Evolutionary conservation across 2,113 vertebrate species (phyloP).

Genomic region (Melanotaenia duboulayi): DNA sequence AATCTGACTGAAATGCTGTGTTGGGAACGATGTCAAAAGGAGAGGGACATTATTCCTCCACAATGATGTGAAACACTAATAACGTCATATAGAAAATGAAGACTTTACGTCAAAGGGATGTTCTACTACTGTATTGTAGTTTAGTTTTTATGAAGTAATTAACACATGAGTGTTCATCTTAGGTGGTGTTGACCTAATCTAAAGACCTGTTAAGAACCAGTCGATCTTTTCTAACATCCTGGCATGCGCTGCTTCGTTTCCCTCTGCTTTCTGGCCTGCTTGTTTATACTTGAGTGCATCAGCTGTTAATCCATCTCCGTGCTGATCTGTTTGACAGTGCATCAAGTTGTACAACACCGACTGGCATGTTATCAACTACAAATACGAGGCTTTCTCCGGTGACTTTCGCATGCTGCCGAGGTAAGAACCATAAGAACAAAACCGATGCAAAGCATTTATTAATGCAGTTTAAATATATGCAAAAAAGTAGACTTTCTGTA

Average conservation of each 20-base stretch:
- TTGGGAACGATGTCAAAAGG: too few species aligned
- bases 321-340: constrained; percentile 85
- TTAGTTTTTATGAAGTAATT: too few species aligned
- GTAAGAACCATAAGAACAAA: constrained; percentile 78
- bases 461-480: constrained; percentile 9
- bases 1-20: too few species aligned
- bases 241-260: neutral
- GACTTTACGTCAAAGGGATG: too few species aligned
- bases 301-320: constrained; percentile 52
- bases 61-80: neutral
- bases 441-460: neutral
- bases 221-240: too few species aligned
- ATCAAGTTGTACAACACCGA: constrained; percentile 97
- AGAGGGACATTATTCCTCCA: neutral
- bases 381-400: constrained; percentile 96
- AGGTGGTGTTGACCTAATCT: too few species aligned
- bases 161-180: too few species aligned
- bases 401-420: constrained; percentile 96
- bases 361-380: constrained; percentile 95
- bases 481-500: neutral
- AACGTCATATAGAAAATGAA: too few species aligned
- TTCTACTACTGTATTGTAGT: too few species aligned
- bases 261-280: neutral
- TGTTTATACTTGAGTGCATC: constrained; percentile 1
- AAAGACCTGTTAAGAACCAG: too few species aligned